phyloP scores from a whole-genome alignment of 2,888 invertebrate genomes.

The Hartigia nigra region DNA sequence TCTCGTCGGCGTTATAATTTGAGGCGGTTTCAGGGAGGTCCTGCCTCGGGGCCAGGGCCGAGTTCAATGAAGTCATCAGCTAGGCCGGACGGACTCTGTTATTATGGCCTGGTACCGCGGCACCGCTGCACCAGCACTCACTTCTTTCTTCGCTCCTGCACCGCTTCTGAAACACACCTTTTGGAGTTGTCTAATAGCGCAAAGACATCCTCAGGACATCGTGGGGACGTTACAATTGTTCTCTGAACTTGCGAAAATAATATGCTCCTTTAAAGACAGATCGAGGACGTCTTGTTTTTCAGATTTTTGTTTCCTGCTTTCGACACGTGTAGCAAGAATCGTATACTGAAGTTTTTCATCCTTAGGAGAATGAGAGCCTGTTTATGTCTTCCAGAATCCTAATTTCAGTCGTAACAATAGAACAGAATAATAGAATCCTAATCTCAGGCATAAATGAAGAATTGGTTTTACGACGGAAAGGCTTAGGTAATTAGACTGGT shows the following conservation, averaged over 20 bases:
- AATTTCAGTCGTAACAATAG: not conserved
- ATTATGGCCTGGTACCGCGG: conserved; percentile 65
- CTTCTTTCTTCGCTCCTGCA: not conserved
- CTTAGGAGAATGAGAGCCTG: not conserved
- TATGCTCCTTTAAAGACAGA: not conserved
- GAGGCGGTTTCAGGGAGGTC: conserved; percentile 66
- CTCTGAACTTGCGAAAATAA: not conserved
- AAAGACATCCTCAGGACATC: not conserved
- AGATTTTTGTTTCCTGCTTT: not conserved
- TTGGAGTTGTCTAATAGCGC: not conserved
- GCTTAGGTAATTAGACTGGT: conserved; percentile 39
- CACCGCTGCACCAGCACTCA: conserved; percentile 40
- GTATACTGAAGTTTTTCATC: not conserved
- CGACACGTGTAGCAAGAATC: not conserved
- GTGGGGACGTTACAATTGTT: not conserved
- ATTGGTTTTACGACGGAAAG: not conserved
- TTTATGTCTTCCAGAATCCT: not conserved
- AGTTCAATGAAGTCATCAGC: conserved; percentile 67
- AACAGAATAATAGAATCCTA: not conserved
- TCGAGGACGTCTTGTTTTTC: not conserved
- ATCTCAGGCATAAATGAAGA: not conserved
- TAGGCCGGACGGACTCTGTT: conserved; percentile 61
- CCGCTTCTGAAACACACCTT: not conserved
- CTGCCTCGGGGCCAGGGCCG: conserved; percentile 49
- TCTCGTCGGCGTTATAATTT: conserved; percentile 62